Conservation (phyloP, 1,140 invertebrate species). For the Pseudomyrmex dendroicus region DNA sequence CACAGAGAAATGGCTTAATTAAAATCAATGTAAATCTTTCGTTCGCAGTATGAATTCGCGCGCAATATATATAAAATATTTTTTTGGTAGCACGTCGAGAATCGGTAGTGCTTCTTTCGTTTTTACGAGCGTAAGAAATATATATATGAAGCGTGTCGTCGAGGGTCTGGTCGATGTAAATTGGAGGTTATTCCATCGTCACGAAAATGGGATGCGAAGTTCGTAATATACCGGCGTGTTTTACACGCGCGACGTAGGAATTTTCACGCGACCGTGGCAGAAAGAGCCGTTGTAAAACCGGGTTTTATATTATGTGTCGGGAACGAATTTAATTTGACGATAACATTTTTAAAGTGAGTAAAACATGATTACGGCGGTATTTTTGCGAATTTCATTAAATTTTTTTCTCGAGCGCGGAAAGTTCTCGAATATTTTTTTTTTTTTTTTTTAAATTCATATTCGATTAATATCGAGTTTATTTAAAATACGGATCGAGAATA, state of each 20-base stretch:
- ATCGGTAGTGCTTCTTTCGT: not conserved
- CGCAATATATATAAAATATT: too few species aligned
- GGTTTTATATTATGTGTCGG: not conserved
- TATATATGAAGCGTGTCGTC: not conserved
- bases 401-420: too few species aligned
- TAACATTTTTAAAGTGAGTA: conserved; percentile 10
- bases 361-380: not conserved
- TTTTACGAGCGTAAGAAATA: not conserved
- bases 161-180: conserved; percentile 15
- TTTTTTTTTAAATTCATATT: not conserved
- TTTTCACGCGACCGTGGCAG: not conserved
- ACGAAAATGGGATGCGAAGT: not conserved
- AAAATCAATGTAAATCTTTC: not conserved
- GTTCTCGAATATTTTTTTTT: conserved; percentile 1
- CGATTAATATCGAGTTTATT: not conserved
- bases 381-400: not conserved
- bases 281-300: not conserved
- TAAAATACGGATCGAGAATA: conserved; percentile 1
- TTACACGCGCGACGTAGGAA: not conserved
- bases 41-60: not conserved
- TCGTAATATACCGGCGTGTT: not conserved
- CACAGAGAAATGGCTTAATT: not conserved
- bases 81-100: too few species aligned
- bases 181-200: not conserved
- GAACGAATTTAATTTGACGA: conserved; percentile 1